A percentile compares a stretch with the other conserved stretches of the same genome.
Conservation (phyloP, 53 echinoderm and acorn worm species). For the Actinopyga echinites region DNA sequence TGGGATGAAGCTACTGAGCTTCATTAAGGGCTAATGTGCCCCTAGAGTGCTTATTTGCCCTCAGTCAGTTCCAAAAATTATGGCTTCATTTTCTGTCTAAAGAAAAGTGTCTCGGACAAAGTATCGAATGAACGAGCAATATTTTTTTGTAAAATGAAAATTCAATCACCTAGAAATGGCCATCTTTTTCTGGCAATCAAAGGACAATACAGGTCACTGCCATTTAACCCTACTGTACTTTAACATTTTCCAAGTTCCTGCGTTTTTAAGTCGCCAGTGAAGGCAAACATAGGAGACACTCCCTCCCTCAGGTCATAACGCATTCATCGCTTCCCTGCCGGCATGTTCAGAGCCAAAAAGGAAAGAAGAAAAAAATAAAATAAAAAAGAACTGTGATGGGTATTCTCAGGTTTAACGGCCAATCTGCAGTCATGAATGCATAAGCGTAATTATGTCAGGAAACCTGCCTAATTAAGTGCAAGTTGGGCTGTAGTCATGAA, state of each 20-base stretch:
- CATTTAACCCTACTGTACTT: constrained; percentile 25
- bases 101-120: not conserved
- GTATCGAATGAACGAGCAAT: constrained; percentile 10
- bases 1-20: not conserved
- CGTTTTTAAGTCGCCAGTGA: not conserved
- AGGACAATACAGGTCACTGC: constrained; percentile 20
- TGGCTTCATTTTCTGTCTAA: constrained; percentile 9
- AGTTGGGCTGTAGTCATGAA: too few relatives aligned
- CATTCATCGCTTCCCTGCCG: too few relatives aligned
- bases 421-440: too few relatives aligned
- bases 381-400: too few relatives aligned
- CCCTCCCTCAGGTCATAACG: too few relatives aligned
- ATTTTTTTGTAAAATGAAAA: constrained; percentile 27
- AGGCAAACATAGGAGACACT: not conserved
- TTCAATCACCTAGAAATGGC: constrained; percentile 6
- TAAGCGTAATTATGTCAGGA: too few relatives aligned
- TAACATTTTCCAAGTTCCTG: not conserved
- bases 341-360: too few relatives aligned
- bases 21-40: constrained; percentile 22
- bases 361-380: too few relatives aligned
- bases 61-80: constrained; percentile 15
- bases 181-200: constrained; percentile 5
- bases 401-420: too few relatives aligned
- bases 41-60: constrained; percentile 4
- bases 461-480: too few relatives aligned